Conservation (phyloP, 1,140 invertebrate genomes). For the Macrotrachela quadricornifera region DNA sequence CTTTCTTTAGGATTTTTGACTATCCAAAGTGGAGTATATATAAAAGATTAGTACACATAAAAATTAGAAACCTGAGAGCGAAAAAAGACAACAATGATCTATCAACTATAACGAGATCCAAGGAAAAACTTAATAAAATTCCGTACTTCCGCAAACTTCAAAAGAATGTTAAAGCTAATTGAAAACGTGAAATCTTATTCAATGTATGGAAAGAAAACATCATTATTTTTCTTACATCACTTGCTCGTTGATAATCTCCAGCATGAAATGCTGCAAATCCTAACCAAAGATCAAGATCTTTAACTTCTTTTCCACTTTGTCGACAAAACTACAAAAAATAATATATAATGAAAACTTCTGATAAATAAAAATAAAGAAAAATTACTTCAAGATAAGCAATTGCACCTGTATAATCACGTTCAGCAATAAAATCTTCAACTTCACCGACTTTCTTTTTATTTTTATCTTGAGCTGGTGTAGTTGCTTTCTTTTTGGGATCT, state of each 20-base stretch:
- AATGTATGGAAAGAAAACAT: too few relatives aligned
- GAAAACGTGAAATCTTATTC: too few relatives aligned
- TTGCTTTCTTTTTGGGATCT: constrained; percentile 4
- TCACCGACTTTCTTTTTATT: constrained; percentile 39
- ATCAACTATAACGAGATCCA: too few relatives aligned
- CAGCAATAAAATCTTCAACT: constrained; percentile 68
- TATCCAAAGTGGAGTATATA: too few relatives aligned
- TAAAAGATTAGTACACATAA: too few relatives aligned
- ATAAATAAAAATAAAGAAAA: not conserved
- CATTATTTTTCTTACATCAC: constrained; percentile 41
- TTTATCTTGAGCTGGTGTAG: constrained; percentile 6
- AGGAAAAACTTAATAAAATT: too few relatives aligned
- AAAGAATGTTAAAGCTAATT: too few relatives aligned
- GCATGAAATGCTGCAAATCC: constrained; percentile 83
- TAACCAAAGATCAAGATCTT: constrained; percentile 57
- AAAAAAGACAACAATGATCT: too few relatives aligned
- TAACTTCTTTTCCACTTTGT: constrained; percentile 35
- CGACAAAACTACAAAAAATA: constrained; percentile 35
- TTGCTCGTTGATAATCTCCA: constrained; percentile 66
- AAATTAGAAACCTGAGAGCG: too few relatives aligned
- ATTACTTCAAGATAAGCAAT: constrained; percentile 67
- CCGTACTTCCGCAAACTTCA: too few relatives aligned
- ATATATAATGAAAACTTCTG: not conserved
- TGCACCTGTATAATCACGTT: constrained; percentile 75
- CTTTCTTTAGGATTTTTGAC: too few relatives aligned